phyloP scores from a whole-genome alignment of 2,113 vertebrate species.

The Tragulus kanchil region DNA sequence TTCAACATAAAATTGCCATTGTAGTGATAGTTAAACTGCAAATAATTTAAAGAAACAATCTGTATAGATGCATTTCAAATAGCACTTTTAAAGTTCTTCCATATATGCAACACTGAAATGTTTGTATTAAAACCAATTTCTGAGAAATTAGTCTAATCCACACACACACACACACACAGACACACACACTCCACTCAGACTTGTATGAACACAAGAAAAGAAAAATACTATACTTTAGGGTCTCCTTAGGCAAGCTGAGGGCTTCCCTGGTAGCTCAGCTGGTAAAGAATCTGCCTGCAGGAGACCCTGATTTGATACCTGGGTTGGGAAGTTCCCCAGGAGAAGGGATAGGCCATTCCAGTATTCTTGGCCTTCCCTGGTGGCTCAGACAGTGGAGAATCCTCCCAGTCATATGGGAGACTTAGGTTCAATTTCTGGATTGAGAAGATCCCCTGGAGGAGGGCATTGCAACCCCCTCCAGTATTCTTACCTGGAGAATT shows the following conservation, averaged over 20 bases:
- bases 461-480: too few relatives aligned
- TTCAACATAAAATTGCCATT: slow-evolving; percentile 25
- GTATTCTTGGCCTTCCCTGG: too few relatives aligned
- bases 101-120: not conserved
- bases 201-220: not conserved
- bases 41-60: slow-evolving; percentile 55
- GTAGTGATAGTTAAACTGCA: not conserved
- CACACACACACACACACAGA: not conserved
- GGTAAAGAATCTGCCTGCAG: too few relatives aligned
- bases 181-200: not conserved
- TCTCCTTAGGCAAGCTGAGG: not conserved
- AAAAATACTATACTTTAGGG: not conserved
- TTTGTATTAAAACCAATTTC: not conserved
- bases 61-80: not conserved
- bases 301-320: too few relatives aligned
- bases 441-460: too few relatives aligned
- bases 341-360: too few relatives aligned
- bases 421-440: too few relatives aligned
- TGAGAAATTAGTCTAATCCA: not conserved
- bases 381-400: too few relatives aligned
- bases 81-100: not conserved
- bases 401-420: too few relatives aligned
- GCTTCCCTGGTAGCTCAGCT: too few relatives aligned
- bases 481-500: too few relatives aligned
- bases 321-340: too few relatives aligned